Percentiles rank a stretch among this genome's conserved stretches.
These are phyloP conservation scores for Cremastobaeus sp. DNA, from an alignment of 2,888 invertebrate species.

Conservation along the genomic window DNA sequence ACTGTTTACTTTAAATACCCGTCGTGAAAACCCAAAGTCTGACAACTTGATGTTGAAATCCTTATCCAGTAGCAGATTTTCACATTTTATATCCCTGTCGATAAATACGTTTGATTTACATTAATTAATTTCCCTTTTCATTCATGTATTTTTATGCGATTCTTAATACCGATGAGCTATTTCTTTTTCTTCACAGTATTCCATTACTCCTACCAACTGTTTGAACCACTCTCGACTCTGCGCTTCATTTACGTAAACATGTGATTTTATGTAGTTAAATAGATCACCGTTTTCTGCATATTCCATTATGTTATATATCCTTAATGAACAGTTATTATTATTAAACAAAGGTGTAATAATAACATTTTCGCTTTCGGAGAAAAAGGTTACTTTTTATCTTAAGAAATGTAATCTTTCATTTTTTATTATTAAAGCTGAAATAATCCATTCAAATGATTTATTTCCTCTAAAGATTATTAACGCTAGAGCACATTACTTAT, in stretches of 20 bases:
- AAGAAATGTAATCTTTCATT: too few species aligned
- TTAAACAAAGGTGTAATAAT: too few species aligned
- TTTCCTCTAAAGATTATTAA: too few species aligned
- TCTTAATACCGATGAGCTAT: conserved; percentile 86
- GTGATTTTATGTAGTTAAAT: conserved; percentile 86
- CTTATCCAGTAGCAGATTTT: conserved; percentile 87
- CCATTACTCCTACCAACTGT: conserved; percentile 86
- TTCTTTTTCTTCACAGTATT: conserved; percentile 88
- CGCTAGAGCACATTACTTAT: too few species aligned
- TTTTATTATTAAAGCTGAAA: too few species aligned
- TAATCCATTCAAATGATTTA: neutral
- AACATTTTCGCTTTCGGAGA: too few species aligned
- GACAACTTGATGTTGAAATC: conserved; percentile 86
- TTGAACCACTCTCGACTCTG: conserved; percentile 85
- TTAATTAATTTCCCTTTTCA: too few species aligned
- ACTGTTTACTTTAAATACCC: conserved; percentile 83
- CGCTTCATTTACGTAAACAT: conserved; percentile 84
- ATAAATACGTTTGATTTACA: too few species aligned
- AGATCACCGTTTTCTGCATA: conserved; percentile 89
- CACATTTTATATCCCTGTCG: conserved; percentile 91
- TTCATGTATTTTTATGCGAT: too few species aligned
- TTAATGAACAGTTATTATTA: too few species aligned
- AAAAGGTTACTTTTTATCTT: too few species aligned
- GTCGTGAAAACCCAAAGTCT: conserved; percentile 90
- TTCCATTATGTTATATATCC: conserved; percentile 92